phyloP scores from a whole-genome alignment of 2,888 invertebrate genomes.

The Campoplex nolae region DNA sequence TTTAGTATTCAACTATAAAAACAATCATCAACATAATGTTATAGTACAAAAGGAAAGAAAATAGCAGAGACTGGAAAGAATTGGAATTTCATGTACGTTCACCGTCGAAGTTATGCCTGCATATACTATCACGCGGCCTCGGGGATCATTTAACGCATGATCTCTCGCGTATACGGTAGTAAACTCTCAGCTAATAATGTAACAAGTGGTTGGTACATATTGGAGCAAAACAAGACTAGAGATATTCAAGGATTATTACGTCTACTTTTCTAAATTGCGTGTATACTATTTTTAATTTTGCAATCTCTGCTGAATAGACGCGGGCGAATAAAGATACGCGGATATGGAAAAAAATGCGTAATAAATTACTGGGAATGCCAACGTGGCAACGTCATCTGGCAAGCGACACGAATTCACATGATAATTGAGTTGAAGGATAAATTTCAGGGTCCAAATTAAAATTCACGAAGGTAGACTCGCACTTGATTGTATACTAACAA shows the following conservation, averaged over 20 bases:
- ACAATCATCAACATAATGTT: neutral
- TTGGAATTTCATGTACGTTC: conserved; percentile 53
- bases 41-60: neutral
- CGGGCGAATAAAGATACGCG: neutral
- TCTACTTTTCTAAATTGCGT: neutral
- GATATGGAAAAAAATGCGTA: conserved; percentile 4
- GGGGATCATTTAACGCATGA: conserved; percentile 55
- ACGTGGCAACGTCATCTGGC: conserved; percentile 46
- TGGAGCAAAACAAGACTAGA: conserved; percentile 38
- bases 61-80: conserved; percentile 2
- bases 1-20: conserved; percentile 20
- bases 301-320: conserved; percentile 19
- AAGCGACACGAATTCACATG: conserved; percentile 1
- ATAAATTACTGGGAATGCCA: conserved; percentile 44
- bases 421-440: neutral
- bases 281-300: conserved; percentile 13
- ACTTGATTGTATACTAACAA: conserved; percentile 19
- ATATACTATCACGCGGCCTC: conserved; percentile 45
- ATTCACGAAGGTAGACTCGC: conserved; percentile 15
- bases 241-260: conserved; percentile 61
- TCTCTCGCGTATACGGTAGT: conserved; percentile 34
- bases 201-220: conserved; percentile 54
- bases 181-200: conserved; percentile 43
- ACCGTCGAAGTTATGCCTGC: conserved; percentile 13
- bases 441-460: conserved; percentile 19